Evolutionary conservation across 2,888 invertebrate genomes (phyloP).

Genomic region (Argyra leucocephala): DNA sequence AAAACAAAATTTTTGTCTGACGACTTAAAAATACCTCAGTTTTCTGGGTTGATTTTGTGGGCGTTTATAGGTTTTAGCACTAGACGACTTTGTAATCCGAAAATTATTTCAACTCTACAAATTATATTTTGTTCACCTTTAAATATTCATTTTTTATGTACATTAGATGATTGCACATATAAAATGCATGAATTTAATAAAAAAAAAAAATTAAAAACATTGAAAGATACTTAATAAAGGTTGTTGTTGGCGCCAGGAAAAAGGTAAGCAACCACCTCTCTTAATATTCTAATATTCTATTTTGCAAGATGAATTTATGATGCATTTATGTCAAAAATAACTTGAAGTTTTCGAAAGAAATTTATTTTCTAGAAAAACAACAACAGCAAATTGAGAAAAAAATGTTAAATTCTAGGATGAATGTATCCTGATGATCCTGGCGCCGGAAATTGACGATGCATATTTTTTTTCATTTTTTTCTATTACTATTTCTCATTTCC

Average conservation of each 20-base stretch:
- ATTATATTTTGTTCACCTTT: background rate
- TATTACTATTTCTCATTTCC: too few species aligned
- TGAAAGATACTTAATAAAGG: too few species aligned
- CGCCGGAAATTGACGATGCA: conserved; percentile 11
- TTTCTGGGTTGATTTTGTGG: background rate
- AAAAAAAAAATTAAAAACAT: too few species aligned
- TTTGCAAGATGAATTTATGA: background rate
- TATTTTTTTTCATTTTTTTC: background rate
- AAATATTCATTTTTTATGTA: too few species aligned
- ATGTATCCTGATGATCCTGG: background rate
- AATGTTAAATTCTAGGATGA: background rate
- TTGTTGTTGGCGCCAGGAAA: background rate
- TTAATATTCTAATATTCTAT: background rate
- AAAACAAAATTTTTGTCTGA: background rate
- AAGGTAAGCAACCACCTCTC: background rate
- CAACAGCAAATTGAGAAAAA: too few species aligned
- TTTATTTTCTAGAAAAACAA: too few species aligned
- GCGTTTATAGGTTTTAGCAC: background rate
- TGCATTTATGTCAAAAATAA: background rate
- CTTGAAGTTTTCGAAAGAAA: too few species aligned
- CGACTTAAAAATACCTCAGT: background rate
- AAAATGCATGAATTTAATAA: too few species aligned
- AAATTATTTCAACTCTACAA: background rate
- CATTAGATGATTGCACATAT: too few species aligned
- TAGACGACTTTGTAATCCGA: background rate